These are phyloP conservation scores for Campoletis sonorensis DNA, from an alignment of 1,140 invertebrate genomes.

Conservation along the genomic window DNA sequence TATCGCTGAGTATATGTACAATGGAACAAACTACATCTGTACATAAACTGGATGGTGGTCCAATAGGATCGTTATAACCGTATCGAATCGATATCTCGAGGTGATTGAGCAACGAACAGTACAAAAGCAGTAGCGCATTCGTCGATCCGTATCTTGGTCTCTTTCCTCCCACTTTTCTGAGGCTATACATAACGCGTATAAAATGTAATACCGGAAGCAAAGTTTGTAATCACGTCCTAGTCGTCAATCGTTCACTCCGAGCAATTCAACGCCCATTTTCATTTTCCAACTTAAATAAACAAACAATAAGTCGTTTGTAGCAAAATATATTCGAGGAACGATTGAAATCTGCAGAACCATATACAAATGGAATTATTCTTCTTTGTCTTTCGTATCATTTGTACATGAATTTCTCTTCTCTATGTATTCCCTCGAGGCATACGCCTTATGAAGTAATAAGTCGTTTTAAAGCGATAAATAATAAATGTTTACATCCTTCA, in stretches of 20 bases:
- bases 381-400: too few species aligned
- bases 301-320: too few species aligned
- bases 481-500: slow-evolving; percentile 17
- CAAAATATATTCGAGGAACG: too few species aligned
- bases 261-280: slow-evolving; percentile 15
- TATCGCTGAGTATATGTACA: neutral
- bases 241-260: slow-evolving; percentile 37
- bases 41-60: neutral
- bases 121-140: neutral
- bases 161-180: neutral
- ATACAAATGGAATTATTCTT: neutral
- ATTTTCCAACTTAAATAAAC: neutral
- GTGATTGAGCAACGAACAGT: slow-evolving; percentile 15
- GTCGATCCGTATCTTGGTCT: neutral
- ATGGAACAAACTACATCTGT: neutral
- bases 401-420: too few species aligned
- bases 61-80: slow-evolving; percentile 11
- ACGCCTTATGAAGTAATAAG: neutral
- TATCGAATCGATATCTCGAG: slow-evolving; percentile 39
- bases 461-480: slow-evolving; percentile 13
- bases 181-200: neutral
- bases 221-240: slow-evolving; percentile 29
- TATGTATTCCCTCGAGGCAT: neutral
- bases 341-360: neutral
- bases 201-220: slow-evolving; percentile 43